These are phyloP conservation scores for Heliconius melpomene DNA, from an alignment of 1,140 invertebrate species.

Conservation along the genomic window DNA sequence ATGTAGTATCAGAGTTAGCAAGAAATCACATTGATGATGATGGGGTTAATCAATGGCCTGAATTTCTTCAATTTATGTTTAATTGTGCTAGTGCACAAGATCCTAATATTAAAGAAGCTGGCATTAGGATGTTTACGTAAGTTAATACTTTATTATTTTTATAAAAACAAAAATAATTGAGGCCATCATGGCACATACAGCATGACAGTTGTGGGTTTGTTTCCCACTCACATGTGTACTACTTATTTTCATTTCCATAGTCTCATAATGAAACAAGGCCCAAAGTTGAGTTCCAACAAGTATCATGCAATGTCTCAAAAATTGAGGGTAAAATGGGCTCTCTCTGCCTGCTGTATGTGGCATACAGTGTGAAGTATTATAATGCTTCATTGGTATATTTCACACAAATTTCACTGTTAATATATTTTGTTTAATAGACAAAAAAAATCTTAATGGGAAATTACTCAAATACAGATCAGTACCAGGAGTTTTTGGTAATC, in stretches of 20 bases:
- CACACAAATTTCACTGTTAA: slow-evolving; percentile 5
- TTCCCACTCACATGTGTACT: no score
- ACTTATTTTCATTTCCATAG: no score
- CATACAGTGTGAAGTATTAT: no score
- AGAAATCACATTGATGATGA: slow-evolving; percentile 98
- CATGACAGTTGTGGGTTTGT: no score
- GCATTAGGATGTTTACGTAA: slow-evolving; percentile 96
- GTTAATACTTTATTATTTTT: slow-evolving; percentile 50
- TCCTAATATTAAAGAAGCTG: slow-evolving; percentile 93
- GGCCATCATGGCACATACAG: no score
- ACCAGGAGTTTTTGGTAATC: slow-evolving; percentile 97
- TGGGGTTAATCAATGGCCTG: slow-evolving; percentile 98
- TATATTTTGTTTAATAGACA: slow-evolving; percentile 9
- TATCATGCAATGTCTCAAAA: no score
- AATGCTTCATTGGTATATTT: neutral
- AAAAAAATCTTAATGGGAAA: neutral
- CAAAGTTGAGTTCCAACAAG: no score
- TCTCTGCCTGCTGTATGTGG: no score
- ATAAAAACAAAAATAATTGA: no score
- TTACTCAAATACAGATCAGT: slow-evolving; percentile 85
- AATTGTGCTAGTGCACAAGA: slow-evolving; percentile 93
- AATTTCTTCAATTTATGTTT: slow-evolving; percentile 98
- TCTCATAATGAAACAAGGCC: no score
- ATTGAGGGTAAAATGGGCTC: no score
- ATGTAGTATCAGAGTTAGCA: slow-evolving; percentile 96